A percentile compares a stretch with the other conserved stretches of the same genome.
Conservation (phyloP, 2,888 invertebrate species). For the Patella depressa region DNA sequence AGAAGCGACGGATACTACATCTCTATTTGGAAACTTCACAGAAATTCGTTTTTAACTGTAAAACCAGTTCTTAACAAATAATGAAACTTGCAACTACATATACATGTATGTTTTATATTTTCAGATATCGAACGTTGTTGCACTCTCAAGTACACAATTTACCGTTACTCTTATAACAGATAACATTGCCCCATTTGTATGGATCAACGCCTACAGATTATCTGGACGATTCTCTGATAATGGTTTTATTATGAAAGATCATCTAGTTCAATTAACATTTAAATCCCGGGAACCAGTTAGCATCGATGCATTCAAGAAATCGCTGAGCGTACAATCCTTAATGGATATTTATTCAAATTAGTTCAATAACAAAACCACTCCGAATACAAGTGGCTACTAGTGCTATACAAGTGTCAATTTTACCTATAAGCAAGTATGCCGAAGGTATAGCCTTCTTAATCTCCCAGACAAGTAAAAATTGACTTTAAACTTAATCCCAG, state of each 20-base stretch:
- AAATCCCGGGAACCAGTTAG: constrained; percentile 46
- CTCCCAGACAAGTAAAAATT: too few relatives aligned
- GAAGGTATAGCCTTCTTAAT: too few relatives aligned
- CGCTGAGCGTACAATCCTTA: constrained; percentile 48
- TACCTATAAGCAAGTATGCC: too few relatives aligned
- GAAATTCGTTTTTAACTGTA: too few relatives aligned
- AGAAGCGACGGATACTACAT: too few relatives aligned
- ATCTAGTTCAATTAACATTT: constrained; percentile 43
- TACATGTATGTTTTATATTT: constrained; percentile 18
- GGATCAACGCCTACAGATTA: constrained; percentile 60
- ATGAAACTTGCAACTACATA: too few relatives aligned
- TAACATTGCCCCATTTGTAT: constrained; percentile 65
- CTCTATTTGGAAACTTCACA: too few relatives aligned
- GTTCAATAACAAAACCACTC: too few relatives aligned
- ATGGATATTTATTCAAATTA: constrained; percentile 45
- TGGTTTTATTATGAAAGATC: constrained; percentile 76
- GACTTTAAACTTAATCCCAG: too few relatives aligned
- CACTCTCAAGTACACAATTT: constrained; percentile 32
- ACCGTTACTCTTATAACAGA: constrained; percentile 51
- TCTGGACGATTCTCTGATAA: constrained; percentile 82
- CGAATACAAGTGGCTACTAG: too few relatives aligned
- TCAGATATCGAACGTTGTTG: constrained; percentile 45
- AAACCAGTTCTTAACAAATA: too few relatives aligned
- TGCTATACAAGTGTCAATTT: too few relatives aligned
- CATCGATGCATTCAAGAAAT: constrained; percentile 30